These are phyloP conservation scores for Rhamnusium bicolor DNA, from an alignment of 2,888 invertebrate genomes.

Conservation along the genomic window DNA sequence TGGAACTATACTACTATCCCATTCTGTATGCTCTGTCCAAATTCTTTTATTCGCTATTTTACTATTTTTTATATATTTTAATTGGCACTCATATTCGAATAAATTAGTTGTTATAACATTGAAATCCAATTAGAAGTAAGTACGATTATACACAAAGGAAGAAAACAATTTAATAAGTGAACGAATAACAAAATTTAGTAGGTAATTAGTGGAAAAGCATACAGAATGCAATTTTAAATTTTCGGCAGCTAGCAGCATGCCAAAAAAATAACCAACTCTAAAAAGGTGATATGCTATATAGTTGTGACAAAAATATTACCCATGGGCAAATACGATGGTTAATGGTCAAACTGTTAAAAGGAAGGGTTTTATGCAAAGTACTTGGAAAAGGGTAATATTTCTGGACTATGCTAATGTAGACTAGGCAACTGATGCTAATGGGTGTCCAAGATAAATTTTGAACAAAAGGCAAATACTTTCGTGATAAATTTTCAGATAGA, in stretches of 20 bases:
- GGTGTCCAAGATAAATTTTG: not conserved
- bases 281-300: slow-evolving; percentile 56
- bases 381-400: slow-evolving; percentile 60
- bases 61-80: not conserved
- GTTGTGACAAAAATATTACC: slow-evolving; percentile 62
- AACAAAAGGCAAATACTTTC: slow-evolving; percentile 18
- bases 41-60: not conserved
- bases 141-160: slow-evolving; percentile 9
- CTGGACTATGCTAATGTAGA: slow-evolving; percentile 45
- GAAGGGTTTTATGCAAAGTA: slow-evolving; percentile 22
- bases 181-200: slow-evolving; percentile 33
- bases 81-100: not conserved
- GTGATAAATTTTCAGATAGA: no score
- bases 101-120: not conserved
- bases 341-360: slow-evolving; percentile 13
- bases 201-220: slow-evolving; percentile 59
- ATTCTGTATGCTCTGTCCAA: slow-evolving; percentile 68
- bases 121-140: not conserved
- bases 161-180: slow-evolving; percentile 16
- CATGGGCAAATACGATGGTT: slow-evolving; percentile 31
- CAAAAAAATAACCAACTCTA: slow-evolving; percentile 61
- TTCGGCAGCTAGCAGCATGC: slow-evolving; percentile 68
- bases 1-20: slow-evolving; percentile 58
- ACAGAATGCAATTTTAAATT: slow-evolving; percentile 63
- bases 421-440: slow-evolving; percentile 19